phyloP scores from a whole-genome alignment of 2,797 vertebrate genomes.

The Dermochelys coriacea region DNA sequence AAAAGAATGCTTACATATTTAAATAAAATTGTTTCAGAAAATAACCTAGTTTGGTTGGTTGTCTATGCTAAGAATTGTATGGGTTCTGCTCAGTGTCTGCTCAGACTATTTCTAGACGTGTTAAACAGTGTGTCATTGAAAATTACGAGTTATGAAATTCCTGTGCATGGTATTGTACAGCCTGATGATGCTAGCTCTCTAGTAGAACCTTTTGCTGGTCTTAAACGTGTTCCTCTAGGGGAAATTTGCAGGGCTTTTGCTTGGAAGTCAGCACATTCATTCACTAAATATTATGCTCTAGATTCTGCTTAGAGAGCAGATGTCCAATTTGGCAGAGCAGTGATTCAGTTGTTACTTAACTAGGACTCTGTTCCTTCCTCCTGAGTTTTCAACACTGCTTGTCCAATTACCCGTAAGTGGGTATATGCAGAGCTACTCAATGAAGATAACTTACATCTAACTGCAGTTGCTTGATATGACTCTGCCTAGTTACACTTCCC shows the following conservation, averaged over 20 bases:
- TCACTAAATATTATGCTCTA: neutral
- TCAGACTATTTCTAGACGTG: neutral
- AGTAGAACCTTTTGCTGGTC: neutral
- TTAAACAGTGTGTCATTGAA: neutral
- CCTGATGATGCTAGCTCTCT: neutral
- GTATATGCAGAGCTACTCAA: neutral
- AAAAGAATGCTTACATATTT: neutral
- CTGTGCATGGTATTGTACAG: neutral
- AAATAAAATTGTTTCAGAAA: neutral
- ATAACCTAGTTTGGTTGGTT: neutral
- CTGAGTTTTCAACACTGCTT: neutral
- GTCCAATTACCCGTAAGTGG: neutral
- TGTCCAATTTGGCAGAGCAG: neutral
- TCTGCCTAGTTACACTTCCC: neutral
- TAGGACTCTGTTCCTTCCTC: neutral
- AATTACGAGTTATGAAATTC: neutral
- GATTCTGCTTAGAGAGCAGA: neutral
- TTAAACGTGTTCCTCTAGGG: neutral
- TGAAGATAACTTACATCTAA: neutral
- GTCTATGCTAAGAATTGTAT: neutral
- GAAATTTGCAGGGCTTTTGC: neutral
- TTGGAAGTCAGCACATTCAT: neutral
- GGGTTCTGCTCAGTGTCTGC: neutral
- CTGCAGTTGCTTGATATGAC: neutral
- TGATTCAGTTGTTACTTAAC: neutral